Percentiles rank a stretch among this genome's conserved stretches.
These are phyloP conservation scores for Caenorhabditis auriculariae DNA, from an alignment of 2,888 invertebrate genomes.

Conservation along the genomic window DNA sequence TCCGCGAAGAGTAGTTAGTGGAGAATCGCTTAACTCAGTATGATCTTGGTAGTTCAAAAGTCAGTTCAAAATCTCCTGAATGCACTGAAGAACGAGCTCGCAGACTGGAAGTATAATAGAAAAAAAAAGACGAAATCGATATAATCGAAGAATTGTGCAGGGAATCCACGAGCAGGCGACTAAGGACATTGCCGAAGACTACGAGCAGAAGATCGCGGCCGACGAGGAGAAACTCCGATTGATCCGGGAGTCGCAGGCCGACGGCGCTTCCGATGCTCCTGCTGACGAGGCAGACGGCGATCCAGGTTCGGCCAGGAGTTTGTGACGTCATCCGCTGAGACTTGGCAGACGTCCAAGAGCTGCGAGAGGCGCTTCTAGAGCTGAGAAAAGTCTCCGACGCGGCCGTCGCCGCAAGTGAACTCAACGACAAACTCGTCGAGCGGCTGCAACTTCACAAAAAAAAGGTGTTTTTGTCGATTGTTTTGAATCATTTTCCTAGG, in stretches of 20 bases:
- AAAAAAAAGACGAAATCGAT: too few species aligned
- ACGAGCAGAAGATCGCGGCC: constrained; percentile 19
- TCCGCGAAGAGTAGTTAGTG: too few species aligned
- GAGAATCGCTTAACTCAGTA: too few species aligned
- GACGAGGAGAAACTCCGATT: constrained; percentile 18
- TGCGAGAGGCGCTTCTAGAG: constrained; percentile 28
- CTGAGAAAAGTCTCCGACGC: constrained; percentile 32
- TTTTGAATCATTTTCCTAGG: too few species aligned
- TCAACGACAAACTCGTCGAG: constrained; percentile 44
- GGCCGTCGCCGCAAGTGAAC: constrained; percentile 36
- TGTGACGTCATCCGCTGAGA: too few species aligned
- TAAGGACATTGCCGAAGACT: constrained; percentile 38
- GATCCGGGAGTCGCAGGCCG: constrained; percentile 1
- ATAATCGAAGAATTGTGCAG: constrained; percentile 10
- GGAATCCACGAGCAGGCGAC: constrained; percentile 44
- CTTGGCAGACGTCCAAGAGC: constrained; percentile 19
- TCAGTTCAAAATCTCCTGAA: too few species aligned
- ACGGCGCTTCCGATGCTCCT: neutral
- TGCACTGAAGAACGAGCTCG: too few species aligned
- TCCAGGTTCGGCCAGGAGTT: too few species aligned
- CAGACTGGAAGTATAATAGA: too few species aligned
- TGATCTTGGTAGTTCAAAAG: too few species aligned
- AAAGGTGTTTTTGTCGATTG: constrained; percentile 23
- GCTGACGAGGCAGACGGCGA: constrained; percentile 1
- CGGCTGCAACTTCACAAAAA: constrained; percentile 38